Conservation (phyloP, 2,888 invertebrate species). For the Agriotes lineatus region DNA sequence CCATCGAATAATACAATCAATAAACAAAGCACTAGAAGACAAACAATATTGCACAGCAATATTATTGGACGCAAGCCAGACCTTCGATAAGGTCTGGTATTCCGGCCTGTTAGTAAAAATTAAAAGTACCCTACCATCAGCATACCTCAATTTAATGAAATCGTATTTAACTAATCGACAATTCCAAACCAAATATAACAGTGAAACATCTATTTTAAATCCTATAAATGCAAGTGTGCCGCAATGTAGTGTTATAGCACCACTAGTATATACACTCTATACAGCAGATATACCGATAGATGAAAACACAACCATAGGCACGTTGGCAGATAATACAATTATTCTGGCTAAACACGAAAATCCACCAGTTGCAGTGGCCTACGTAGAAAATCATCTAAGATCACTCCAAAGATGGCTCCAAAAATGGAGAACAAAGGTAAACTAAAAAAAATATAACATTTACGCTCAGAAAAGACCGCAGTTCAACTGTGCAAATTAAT, state of each 20-base stretch:
- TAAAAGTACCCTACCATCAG: no score
- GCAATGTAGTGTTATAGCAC: not conserved
- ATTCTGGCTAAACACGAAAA: not conserved
- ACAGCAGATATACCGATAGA: not conserved
- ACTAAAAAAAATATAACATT: no score
- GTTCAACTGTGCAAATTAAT: not conserved
- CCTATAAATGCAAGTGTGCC: not conserved
- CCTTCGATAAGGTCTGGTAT: no score
- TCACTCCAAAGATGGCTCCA: not conserved
- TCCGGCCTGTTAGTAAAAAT: no score
- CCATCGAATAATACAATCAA: no score
- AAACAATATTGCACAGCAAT: no score
- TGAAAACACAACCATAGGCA: not conserved
- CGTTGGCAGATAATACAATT: not conserved
- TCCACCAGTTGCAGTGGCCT: not conserved
- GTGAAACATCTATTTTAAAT: not conserved
- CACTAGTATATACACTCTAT: not conserved
- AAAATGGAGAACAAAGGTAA: not conserved
- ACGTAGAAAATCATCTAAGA: no score
- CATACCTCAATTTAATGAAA: no score
- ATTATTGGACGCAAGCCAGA: no score
- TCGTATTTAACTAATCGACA: not conserved
- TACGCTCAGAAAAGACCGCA: no score
- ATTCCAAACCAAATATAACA: constrained; percentile 1
- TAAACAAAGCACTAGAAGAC: no score